Base-by-base conservation (phyloP, 2,888 invertebrate genomes). In the Nowickia ferox region DNA sequence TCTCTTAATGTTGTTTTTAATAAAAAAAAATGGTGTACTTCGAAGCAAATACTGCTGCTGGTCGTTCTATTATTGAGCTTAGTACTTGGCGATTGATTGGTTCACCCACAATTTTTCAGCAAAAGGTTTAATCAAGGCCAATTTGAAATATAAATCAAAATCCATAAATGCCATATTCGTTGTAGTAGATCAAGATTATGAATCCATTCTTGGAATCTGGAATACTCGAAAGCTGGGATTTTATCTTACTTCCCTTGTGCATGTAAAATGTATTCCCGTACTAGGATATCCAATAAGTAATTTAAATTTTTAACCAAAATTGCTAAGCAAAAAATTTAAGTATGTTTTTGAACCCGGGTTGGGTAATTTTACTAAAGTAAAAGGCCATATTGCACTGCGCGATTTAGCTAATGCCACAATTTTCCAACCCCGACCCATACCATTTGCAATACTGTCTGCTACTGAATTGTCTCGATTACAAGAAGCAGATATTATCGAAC, bases 141-240 rank as follows among this genome's bases (percentile, higher is more conserved):
- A n/a, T 1, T 17, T 61, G n/a, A 40, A 42, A 61, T 61, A 61
- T n/a, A 61, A 42, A 40, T 40, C 61, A 2, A 61, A 61, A 38
- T 61, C 40, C 13, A 40, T 61, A 40, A n/a, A 61, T n/a, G 61
- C 40, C n/a, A 38, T 61, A 38, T 61, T 61, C 17, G 61, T 61
- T 2, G 61, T 61, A 9, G 38, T 61, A n/a, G 61, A 61, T 8
- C 15, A 61, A 17, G 42, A 61, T 17, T 61, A 17, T 38, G 61
- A 61, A 17, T 42, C 61, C n/a, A 61, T 53, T 19, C 53, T 53
- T 9, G 53, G 53, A 53, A 53, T 51, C 9, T 17, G 51, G 1
- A 51, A 51, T 17, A 51, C 17, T 51, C 51, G 51, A 19, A 51
- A 51, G 10, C 3, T 19, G 53, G 17, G 10, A 53, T 1, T 53